phyloP scores from a whole-genome alignment of 2,888 invertebrate species.

The Leptopterna dolabrata region DNA sequence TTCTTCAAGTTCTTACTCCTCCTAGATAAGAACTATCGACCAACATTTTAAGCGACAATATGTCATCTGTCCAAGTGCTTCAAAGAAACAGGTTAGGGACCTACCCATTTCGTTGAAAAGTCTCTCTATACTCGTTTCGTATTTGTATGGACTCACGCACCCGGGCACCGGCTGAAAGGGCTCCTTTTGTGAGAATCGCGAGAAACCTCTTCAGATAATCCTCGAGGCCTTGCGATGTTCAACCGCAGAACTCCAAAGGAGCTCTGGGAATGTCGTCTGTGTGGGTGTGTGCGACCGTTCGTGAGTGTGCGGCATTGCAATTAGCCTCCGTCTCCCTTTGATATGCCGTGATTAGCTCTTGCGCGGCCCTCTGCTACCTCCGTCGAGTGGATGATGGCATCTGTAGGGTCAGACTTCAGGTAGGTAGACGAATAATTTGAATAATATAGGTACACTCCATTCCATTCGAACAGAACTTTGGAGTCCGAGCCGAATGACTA shows the following conservation, averaged over 20 bases:
- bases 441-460: no score
- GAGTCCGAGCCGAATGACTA: no score
- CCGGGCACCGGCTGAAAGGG: neutral
- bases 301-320: neutral
- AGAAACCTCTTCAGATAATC: neutral
- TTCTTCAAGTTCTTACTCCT: neutral
- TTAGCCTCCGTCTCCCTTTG: constrained; percentile 8
- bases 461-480: no score
- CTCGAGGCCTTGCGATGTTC: neutral
- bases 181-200: neutral
- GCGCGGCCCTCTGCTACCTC: no score
- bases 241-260: neutral
- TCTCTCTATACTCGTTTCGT: neutral
- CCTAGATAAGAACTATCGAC: no score
- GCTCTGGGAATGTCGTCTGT: neutral
- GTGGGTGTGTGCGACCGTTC: no score
- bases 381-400: no score
- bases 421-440: no score
- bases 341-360: constrained; percentile 12
- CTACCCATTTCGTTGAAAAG: neutral
- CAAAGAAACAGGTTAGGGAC: neutral
- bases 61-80: neutral
- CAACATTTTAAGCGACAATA: neutral
- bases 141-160: neutral
- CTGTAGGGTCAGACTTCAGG: no score